phyloP scores from a whole-genome alignment of 2,888 invertebrate species.

The Lampropteryx suffumata region DNA sequence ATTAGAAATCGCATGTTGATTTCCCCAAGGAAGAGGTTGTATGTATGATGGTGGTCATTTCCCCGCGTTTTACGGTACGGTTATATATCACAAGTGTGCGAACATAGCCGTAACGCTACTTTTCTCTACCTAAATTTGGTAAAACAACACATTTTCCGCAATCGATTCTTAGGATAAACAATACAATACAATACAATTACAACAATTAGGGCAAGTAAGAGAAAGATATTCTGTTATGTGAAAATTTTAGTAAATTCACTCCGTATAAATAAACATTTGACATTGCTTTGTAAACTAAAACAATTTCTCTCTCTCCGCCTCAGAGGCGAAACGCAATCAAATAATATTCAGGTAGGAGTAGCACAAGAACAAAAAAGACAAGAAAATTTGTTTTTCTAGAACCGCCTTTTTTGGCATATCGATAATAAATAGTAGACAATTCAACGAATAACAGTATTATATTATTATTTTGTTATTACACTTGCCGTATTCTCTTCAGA shows the following conservation, averaged over 20 bases:
- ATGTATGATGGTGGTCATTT: slow-evolving; percentile 63
- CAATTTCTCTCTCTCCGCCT: slow-evolving; percentile 48
- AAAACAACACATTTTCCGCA: too few relatives aligned
- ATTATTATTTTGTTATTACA: slow-evolving; percentile 11
- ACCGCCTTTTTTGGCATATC: slow-evolving; percentile 24
- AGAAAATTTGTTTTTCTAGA: slow-evolving; percentile 39
- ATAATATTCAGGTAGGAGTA: slow-evolving; percentile 59
- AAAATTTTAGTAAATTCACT: too few relatives aligned
- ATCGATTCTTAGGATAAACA: too few relatives aligned
- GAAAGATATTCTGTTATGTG: too few relatives aligned
- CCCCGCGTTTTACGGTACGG: slow-evolving; percentile 50
- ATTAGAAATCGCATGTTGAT: slow-evolving; percentile 65
- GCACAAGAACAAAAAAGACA: slow-evolving; percentile 49
- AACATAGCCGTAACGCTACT: slow-evolving; percentile 52
- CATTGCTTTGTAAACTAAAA: slow-evolving; percentile 38
- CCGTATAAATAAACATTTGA: slow-evolving; percentile 35
- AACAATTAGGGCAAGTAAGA: too few relatives aligned
- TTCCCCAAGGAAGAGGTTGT: slow-evolving; percentile 56
- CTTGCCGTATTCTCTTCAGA: slow-evolving; percentile 20
- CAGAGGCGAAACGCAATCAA: slow-evolving; percentile 51
- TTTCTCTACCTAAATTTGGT: slow-evolving; percentile 49
- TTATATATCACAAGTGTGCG: slow-evolving; percentile 52
- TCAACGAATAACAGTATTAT: slow-evolving; percentile 2
- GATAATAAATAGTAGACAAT: neutral
- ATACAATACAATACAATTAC: too few relatives aligned